A percentile compares a stretch with the other conserved stretches of the same genome.
Conservation (phyloP, 2,797 vertebrate genomes). For the Clamator glandarius region DNA sequence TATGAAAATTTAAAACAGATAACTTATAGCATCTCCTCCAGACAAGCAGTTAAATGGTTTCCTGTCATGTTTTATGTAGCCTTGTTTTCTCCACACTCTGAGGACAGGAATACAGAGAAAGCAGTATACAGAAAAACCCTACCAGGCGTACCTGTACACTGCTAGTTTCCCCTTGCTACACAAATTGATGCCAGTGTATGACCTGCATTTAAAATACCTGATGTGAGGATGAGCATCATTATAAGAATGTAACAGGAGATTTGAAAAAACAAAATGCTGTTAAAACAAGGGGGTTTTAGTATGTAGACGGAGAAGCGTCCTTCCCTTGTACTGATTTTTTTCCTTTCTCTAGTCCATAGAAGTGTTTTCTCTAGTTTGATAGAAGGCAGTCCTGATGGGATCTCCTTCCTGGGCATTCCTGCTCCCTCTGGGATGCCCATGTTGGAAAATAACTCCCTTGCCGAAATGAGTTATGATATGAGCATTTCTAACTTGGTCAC, state of each 20-base stretch:
- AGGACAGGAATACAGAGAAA: not conserved
- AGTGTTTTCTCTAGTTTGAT: not conserved
- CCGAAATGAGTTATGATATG: not conserved
- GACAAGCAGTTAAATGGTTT: slow-evolving; percentile 1
- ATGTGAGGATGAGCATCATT: not conserved
- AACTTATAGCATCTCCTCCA: slow-evolving; percentile 27
- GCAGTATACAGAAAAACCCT: not conserved
- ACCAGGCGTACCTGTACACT: not conserved
- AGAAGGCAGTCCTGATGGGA: not conserved
- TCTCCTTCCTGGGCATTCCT: not conserved
- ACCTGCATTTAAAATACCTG: not conserved
- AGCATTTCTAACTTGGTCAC: slow-evolving; percentile 43
- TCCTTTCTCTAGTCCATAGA: not conserved
- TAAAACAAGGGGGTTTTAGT: not conserved
- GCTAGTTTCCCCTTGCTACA: not conserved
- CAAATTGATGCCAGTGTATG: not conserved
- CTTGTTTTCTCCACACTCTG: not conserved
- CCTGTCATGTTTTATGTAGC: not conserved
- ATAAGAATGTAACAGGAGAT: not conserved
- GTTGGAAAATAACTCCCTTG: slow-evolving; percentile 49
- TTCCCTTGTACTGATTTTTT: not conserved
- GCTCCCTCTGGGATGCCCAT: not conserved
- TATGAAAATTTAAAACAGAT: slow-evolving; percentile 14
- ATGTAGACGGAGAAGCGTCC: not conserved
- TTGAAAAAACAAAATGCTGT: not conserved